Evolutionary conservation across 64 coral and sea anemone genomes (phyloP).

Genomic region (Actinia equina): DNA sequence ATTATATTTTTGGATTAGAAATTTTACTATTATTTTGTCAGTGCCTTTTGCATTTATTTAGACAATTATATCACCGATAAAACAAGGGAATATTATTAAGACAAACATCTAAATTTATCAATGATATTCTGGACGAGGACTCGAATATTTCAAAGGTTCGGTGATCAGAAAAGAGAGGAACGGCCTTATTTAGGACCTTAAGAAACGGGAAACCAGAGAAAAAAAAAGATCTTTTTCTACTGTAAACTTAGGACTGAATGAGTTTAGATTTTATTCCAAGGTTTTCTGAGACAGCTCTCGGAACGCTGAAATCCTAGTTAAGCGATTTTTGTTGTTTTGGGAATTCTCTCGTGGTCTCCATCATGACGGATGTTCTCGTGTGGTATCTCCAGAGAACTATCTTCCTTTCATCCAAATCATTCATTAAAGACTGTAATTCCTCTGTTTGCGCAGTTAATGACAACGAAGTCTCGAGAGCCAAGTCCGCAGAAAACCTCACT

Average conservation of each 20-base stretch:
- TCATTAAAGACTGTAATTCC: conserved; percentile 13
- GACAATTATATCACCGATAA: neutral
- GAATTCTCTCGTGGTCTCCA: neutral
- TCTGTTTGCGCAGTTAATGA: conserved; percentile 26
- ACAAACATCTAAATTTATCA: neutral
- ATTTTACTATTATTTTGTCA: neutral
- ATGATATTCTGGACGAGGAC: neutral
- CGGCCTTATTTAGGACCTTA: neutral
- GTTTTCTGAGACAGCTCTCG: neutral
- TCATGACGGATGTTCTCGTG: conserved; percentile 27
- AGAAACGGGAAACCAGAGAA: neutral
- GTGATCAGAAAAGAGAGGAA: neutral
- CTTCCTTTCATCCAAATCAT: conserved; percentile 17
- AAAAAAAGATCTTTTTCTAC: too few relatives aligned
- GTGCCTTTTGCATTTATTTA: neutral
- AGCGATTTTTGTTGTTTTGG: neutral
- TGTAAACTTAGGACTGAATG: neutral
- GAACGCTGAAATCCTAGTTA: neutral
- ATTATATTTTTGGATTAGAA: neutral
- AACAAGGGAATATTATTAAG: neutral
- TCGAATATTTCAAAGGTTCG: neutral
- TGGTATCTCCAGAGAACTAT: conserved; percentile 44
- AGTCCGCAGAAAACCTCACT: conserved; percentile 56
- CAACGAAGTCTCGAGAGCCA: conserved; percentile 54
- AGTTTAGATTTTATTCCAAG: neutral